Conservation (phyloP, 1,140 invertebrate genomes). For the Drosophila arizonae region DNA sequence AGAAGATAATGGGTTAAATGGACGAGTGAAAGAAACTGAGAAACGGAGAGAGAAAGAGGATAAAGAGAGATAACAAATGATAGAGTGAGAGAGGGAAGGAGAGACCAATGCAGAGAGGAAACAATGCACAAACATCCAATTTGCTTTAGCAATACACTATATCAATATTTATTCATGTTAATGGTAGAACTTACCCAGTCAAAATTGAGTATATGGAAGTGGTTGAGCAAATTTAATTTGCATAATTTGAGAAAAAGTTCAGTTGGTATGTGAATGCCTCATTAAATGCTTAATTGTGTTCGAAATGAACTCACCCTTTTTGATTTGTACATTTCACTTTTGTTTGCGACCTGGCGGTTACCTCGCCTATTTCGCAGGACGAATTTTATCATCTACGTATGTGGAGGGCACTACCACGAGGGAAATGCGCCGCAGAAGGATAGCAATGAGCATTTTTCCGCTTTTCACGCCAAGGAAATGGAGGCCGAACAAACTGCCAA, state of each 20-base stretch:
- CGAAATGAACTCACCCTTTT: constrained; percentile 29
- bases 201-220: too few species aligned
- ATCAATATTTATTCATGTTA: too few species aligned
- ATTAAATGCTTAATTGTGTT: constrained; percentile 37
- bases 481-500: constrained; percentile 7
- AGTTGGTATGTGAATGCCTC: constrained; percentile 10
- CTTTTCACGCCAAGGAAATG: constrained; percentile 28
- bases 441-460: constrained; percentile 24
- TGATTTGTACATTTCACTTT: background rate
- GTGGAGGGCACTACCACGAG: constrained; percentile 18
- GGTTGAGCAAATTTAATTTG: constrained; percentile 6
- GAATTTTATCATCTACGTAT: constrained; percentile 25
- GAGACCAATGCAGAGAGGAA: too few species aligned
- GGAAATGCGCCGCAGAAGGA: constrained; percentile 22
- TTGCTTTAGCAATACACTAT: too few species aligned
- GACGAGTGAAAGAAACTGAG: background rate
- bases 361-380: constrained; percentile 15
- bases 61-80: too few species aligned
- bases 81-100: too few species aligned
- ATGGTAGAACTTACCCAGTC: too few species aligned
- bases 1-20: too few species aligned
- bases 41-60: background rate
- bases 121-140: too few species aligned
- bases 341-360: constrained; percentile 1
- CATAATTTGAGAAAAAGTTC: constrained; percentile 1